A percentile compares a stretch with the other conserved stretches of the same genome.
Conservation (phyloP, 2,113 vertebrate genomes). For the Ciconia boyciana region DNA sequence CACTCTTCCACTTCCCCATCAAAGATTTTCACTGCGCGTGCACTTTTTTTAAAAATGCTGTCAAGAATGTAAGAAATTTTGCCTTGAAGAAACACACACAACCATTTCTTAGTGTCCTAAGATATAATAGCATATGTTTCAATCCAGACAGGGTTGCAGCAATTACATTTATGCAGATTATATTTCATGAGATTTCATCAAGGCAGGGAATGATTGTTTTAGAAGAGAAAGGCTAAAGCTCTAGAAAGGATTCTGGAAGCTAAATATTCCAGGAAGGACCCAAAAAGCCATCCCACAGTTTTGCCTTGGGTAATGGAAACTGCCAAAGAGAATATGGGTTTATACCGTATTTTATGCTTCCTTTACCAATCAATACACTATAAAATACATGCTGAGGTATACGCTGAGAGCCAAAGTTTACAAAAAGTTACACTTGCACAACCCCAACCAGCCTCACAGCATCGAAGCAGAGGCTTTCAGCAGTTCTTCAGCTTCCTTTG, state of each 20-base stretch:
- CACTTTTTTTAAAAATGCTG: background rate
- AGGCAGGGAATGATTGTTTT: background rate
- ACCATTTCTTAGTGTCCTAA: background rate
- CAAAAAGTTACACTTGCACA: background rate
- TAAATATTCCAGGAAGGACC: background rate
- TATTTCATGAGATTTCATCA: background rate
- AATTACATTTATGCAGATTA: background rate
- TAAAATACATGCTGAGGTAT: background rate
- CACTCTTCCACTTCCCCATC: background rate
- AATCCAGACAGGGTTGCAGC: background rate
- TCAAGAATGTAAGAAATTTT: background rate
- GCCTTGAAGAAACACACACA: background rate
- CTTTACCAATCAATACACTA: background rate
- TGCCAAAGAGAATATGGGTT: background rate
- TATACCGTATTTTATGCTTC: background rate
- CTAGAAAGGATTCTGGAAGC: background rate
- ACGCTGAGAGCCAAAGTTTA: background rate
- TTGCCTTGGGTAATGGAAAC: background rate
- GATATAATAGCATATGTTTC: background rate
- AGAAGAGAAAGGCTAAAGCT: background rate
- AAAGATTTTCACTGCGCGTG: background rate
- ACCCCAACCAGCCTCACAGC: background rate
- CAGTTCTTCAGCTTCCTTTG: background rate
- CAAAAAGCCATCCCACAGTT: background rate
- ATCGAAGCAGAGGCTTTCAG: background rate